Conservation (phyloP, 92 coral and sea anemone species). For the Porites lobata region DNA sequence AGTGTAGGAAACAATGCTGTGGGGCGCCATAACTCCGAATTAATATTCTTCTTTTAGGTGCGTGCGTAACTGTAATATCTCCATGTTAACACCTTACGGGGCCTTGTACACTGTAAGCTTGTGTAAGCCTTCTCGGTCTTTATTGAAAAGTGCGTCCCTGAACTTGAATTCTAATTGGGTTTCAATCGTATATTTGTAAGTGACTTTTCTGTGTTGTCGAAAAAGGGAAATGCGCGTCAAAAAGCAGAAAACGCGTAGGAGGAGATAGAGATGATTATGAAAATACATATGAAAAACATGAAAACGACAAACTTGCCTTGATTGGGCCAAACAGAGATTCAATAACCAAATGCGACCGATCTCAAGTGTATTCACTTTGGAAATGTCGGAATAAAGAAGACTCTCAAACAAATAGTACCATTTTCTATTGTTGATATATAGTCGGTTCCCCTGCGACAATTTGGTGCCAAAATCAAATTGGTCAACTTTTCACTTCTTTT, state of each 20-base stretch:
- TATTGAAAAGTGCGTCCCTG: neutral
- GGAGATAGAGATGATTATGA: neutral
- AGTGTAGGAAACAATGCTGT: constrained; percentile 19
- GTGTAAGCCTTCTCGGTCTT: neutral
- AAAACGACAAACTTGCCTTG: constrained; percentile 23
- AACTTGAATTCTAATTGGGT: constrained; percentile 8
- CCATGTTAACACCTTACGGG: constrained; percentile 12
- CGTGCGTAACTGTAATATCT: constrained; percentile 18
- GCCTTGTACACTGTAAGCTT: neutral
- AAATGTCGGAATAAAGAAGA: constrained; percentile 46
- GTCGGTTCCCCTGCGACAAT: constrained; percentile 34
- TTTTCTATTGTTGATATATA: neutral
- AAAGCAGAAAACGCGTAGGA: constrained; percentile 31
- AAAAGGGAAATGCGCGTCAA: constrained; percentile 13
- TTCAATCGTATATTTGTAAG: neutral
- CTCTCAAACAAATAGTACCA: constrained; percentile 38
- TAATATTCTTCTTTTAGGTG: constrained; percentile 26
- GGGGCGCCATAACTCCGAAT: constrained; percentile 38
- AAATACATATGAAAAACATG: constrained; percentile 28
- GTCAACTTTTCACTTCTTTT: neutral
- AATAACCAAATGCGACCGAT: constrained; percentile 27
- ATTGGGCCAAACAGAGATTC: constrained; percentile 24
- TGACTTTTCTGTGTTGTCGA: neutral
- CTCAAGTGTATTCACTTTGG: constrained; percentile 32
- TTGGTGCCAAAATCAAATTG: constrained; percentile 46